Conservation (phyloP, 1,140 invertebrate species). For the Pseudomyrmex cubaensis region DNA sequence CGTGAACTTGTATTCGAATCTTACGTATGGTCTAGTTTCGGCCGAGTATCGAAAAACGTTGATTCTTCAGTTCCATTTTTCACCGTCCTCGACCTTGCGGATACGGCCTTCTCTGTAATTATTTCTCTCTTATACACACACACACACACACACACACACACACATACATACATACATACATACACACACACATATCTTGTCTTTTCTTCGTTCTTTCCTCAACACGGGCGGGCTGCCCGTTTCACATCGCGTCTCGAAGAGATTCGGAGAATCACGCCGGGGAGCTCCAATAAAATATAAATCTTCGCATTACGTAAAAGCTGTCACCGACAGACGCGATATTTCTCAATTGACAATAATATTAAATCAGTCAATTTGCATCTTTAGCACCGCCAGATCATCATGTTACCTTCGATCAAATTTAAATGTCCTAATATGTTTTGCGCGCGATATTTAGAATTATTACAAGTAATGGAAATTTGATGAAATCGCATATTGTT, state of each 20-base stretch:
- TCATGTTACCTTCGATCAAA: conserved; percentile 21
- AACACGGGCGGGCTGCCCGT: background rate
- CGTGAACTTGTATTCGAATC: conserved; percentile 15
- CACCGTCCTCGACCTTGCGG: conserved; percentile 39
- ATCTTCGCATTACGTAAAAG: conserved; percentile 39
- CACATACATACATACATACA: too few relatives aligned
- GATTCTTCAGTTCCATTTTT: background rate
- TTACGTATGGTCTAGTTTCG: conserved; percentile 38
- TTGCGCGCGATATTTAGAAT: conserved; percentile 4
- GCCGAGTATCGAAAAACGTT: conserved; percentile 28
- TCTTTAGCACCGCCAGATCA: background rate
- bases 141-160: too few relatives aligned
- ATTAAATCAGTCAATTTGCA: conserved; percentile 44
- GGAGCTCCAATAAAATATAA: conserved; percentile 34
- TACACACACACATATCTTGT: background rate
- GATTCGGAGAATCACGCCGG: conserved; percentile 18
- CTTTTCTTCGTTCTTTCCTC: background rate
- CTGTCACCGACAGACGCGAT: conserved; percentile 35
- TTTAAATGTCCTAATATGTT: conserved; percentile 12
- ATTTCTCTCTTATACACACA: conserved; percentile 16
- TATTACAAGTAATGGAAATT: background rate
- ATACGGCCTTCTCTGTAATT: conserved; percentile 53
- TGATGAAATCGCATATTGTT: too few relatives aligned
- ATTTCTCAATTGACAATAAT: conserved; percentile 30
- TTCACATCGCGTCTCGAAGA: conserved; percentile 27